phyloP scores from a whole-genome alignment of 2,797 vertebrate genomes.

The Mus caroli region DNA sequence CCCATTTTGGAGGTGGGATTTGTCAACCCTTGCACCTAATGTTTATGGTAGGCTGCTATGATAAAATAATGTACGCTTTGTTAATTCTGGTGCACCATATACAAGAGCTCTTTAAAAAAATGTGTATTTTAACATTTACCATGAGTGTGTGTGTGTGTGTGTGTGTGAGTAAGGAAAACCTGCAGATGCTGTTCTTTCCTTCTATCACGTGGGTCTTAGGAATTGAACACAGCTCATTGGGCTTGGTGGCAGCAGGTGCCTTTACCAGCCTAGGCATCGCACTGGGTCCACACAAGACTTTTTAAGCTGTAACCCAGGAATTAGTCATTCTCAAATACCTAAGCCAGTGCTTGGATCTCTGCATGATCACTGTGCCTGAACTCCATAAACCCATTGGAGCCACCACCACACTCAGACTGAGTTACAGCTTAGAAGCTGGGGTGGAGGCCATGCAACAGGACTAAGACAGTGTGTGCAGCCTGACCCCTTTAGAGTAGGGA shows the following conservation, averaged over 20 bases:
- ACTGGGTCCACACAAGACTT: neutral
- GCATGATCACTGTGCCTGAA: neutral
- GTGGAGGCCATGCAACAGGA: neutral
- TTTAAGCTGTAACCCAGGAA: conserved; percentile 24
- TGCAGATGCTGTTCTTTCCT: neutral
- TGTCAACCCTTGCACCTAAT: neutral
- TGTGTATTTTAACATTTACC: neutral
- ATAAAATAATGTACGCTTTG: neutral
- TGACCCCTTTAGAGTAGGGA: neutral
- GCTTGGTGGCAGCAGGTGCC: too few species aligned
- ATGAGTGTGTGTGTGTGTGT: too few species aligned
- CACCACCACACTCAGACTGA: neutral
- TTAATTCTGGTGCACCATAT: neutral
- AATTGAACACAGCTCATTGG: neutral
- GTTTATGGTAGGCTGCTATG: neutral
- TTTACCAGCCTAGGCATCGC: neutral
- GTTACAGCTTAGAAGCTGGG: neutral
- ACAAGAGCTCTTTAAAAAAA: neutral
- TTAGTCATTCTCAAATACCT: neutral
- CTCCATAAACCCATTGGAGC: neutral
- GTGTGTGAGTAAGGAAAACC: neutral
- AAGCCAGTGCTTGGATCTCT: neutral
- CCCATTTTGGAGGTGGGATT: neutral
- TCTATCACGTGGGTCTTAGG: neutral
- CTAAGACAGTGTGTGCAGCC: neutral